Evolutionary conservation across 2,888 invertebrate species (phyloP).

Genomic region (Philereme transversata): DNA sequence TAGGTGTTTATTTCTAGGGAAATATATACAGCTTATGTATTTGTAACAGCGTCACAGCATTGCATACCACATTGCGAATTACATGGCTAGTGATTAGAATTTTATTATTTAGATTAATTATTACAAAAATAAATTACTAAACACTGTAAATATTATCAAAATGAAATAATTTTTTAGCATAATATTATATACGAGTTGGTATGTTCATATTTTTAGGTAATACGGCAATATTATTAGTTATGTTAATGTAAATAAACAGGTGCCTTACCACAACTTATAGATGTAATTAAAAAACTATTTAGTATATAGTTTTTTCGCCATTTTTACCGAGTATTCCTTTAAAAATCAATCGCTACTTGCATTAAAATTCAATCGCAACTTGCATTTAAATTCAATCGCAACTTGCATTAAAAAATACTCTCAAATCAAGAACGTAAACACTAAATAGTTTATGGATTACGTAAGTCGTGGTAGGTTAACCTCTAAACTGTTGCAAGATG

Average conservation of each 20-base stretch:
- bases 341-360: too few species aligned
- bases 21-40: constrained; percentile 23
- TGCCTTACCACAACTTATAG: too few species aligned
- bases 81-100: constrained; percentile 83
- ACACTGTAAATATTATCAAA: constrained; percentile 62
- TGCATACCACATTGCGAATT: constrained; percentile 65
- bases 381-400: too few species aligned
- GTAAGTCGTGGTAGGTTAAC: too few species aligned
- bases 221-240: constrained; percentile 7
- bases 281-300: too few species aligned
- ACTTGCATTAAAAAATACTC: too few species aligned
- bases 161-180: constrained; percentile 31
- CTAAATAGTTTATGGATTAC: too few species aligned
- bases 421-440: too few species aligned
- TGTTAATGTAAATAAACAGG: background rate
- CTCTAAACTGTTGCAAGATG: too few species aligned
- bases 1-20: constrained; percentile 10
- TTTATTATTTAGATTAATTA: constrained; percentile 71
- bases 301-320: too few species aligned
- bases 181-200: constrained; percentile 24
- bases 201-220: constrained; percentile 20
- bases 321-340: too few species aligned
- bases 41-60: constrained; percentile 41
- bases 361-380: too few species aligned
- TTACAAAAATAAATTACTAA: constrained; percentile 37